phyloP scores from a whole-genome alignment of 2,113 vertebrate genomes.

The Mungos mungo region DNA sequence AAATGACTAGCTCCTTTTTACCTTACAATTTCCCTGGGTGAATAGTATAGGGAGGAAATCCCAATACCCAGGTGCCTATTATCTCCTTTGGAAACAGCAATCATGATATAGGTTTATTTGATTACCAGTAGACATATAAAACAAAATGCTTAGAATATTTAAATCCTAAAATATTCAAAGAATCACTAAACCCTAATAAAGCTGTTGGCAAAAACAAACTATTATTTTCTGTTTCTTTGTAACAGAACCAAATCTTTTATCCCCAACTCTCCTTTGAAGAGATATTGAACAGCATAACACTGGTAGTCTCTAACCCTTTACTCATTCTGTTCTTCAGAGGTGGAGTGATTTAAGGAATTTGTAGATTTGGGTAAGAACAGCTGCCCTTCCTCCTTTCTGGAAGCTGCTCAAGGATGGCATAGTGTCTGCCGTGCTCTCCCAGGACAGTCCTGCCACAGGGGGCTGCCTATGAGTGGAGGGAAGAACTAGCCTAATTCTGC shows the following conservation, averaged over 20 bases:
- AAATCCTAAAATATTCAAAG: neutral
- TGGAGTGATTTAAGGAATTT: neutral
- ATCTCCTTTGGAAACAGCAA: neutral
- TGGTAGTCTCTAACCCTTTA: neutral
- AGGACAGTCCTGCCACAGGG: fast-evolving
- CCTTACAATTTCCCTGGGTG: neutral
- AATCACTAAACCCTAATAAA: neutral
- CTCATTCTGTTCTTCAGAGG: neutral
- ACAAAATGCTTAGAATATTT: neutral
- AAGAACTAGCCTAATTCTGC: neutral
- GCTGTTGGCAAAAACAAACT: neutral
- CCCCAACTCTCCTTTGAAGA: neutral
- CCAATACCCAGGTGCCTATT: neutral
- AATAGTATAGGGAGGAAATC: neutral
- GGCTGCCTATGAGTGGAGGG: neutral
- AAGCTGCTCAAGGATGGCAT: neutral
- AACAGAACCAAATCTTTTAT: neutral
- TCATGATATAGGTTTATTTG: fast-evolving
- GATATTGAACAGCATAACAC: neutral
- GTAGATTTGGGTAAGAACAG: neutral
- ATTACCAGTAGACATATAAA: neutral
- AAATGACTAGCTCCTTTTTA: neutral
- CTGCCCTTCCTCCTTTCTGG: neutral
- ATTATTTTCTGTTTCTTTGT: neutral
- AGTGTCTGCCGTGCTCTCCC: neutral